These are phyloP conservation scores for Plebejus melissa DNA, from an alignment of 2,888 invertebrate species.

Conservation along the genomic window DNA sequence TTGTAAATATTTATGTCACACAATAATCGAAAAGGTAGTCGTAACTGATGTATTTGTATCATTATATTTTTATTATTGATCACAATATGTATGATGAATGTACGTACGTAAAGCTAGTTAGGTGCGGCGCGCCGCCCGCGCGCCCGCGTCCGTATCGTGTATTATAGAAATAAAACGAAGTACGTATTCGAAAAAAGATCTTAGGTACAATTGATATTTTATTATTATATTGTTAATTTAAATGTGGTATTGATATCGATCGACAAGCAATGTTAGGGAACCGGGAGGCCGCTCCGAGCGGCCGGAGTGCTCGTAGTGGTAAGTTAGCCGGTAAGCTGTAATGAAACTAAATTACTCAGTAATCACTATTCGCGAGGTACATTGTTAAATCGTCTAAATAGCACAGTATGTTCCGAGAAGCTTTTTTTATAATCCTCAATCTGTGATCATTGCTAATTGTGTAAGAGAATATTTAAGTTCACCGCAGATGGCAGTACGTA, in stretches of 20 bases:
- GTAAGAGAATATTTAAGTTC: conserved; percentile 72
- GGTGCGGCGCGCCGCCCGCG: conserved; percentile 38
- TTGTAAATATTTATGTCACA: conserved; percentile 79
- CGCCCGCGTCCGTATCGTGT: conserved; percentile 52
- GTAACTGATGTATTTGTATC: conserved; percentile 76
- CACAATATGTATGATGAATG: conserved; percentile 67
- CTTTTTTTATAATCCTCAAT: conserved; percentile 76
- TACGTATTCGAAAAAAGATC: conserved; percentile 75
- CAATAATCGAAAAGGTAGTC: conserved; percentile 75
- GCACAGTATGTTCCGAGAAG: conserved; percentile 76
- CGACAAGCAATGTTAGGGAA: conserved; percentile 74
- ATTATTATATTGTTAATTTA: conserved; percentile 75
- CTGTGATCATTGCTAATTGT: conserved; percentile 78
- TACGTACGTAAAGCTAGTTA: conserved; percentile 54
- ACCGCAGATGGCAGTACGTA: conserved; percentile 58
- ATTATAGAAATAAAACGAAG: conserved; percentile 65
- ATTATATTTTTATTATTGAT: conserved; percentile 79
- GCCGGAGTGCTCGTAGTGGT: conserved; percentile 70
- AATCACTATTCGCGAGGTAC: conserved; percentile 73
- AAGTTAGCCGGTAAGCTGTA: conserved; percentile 75
- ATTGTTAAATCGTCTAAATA: conserved; percentile 74
- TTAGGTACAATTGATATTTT: conserved; percentile 79
- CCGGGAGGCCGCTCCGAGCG: conserved; percentile 58
- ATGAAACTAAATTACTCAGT: conserved; percentile 76
- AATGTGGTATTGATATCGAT: conserved; percentile 75